phyloP scores from a whole-genome alignment of 2,797 vertebrate species.

The Xiphophorus birchmanni region DNA sequence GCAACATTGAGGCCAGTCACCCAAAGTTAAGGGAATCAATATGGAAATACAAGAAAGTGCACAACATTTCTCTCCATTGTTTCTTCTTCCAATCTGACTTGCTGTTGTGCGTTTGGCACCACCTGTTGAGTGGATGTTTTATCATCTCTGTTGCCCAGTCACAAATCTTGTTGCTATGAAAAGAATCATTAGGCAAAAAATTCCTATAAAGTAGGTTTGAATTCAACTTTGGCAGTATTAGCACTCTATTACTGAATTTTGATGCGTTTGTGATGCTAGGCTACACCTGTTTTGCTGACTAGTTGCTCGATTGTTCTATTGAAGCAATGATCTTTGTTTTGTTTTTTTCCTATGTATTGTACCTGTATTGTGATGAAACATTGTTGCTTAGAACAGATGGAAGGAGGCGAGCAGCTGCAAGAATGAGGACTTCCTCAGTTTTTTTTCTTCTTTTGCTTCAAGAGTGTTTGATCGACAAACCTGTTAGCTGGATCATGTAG shows the following conservation, averaged over 20 bases:
- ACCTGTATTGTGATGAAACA: not conserved
- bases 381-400: not conserved
- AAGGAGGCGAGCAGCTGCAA: not conserved
- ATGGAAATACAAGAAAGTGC: not conserved
- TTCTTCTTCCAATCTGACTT: not conserved
- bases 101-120: not conserved
- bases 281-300: not conserved
- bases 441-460: not conserved
- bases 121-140: not conserved
- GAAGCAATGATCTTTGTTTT: not conserved
- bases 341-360: not conserved
- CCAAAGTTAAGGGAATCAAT: not conserved
- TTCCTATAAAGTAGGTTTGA: not conserved
- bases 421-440: not conserved
- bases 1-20: too few species aligned
- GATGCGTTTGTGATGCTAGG: not conserved
- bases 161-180: not conserved
- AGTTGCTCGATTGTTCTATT: not conserved
- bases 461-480: not conserved
- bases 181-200: not conserved
- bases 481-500: not conserved
- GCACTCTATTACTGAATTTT: not conserved
- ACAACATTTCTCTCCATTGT: not conserved
- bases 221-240: not conserved
- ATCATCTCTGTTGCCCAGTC: not conserved